Conservation (phyloP, 1,140 invertebrate species). For the Nephila pilipes region DNA sequence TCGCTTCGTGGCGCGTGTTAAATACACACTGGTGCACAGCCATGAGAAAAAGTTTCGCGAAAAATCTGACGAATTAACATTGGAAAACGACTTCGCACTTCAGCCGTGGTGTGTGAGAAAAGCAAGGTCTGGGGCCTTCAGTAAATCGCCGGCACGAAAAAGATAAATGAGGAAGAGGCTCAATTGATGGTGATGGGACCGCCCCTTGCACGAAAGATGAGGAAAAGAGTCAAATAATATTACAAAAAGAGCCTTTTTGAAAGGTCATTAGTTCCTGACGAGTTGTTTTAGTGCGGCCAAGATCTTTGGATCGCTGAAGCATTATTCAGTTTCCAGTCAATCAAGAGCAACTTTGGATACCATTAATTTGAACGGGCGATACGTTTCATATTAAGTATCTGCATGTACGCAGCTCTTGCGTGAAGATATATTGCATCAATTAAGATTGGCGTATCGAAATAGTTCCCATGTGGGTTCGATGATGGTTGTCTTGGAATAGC, state of each 20-base stretch:
- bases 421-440: neutral
- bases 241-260: slow-evolving; percentile 23
- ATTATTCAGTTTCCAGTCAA: slow-evolving; percentile 35
- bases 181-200: slow-evolving; percentile 10
- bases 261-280: slow-evolving; percentile 58
- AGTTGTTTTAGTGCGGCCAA: slow-evolving; percentile 8
- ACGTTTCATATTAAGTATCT: neutral
- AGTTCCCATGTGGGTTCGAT: too few relatives aligned
- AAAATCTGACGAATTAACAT: slow-evolving; percentile 52
- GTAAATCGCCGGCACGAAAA: neutral
- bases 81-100: slow-evolving; percentile 60
- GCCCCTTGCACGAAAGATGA: slow-evolving; percentile 26
- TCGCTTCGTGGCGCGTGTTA: neutral
- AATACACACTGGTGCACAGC: neutral
- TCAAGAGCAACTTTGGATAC: neutral
- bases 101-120: slow-evolving; percentile 10
- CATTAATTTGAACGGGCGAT: neutral
- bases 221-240: slow-evolving; percentile 29
- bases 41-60: neutral
- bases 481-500: too few relatives aligned
- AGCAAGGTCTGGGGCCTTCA: neutral
- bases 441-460: neutral
- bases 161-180: slow-evolving; percentile 19
- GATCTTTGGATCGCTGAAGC: neutral
- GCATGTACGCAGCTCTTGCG: neutral